A percentile compares a stretch with the other conserved stretches of the same genome.
phyloP scores from a whole-genome alignment of 2,797 vertebrate species.

The Sebastes diploproa region DNA sequence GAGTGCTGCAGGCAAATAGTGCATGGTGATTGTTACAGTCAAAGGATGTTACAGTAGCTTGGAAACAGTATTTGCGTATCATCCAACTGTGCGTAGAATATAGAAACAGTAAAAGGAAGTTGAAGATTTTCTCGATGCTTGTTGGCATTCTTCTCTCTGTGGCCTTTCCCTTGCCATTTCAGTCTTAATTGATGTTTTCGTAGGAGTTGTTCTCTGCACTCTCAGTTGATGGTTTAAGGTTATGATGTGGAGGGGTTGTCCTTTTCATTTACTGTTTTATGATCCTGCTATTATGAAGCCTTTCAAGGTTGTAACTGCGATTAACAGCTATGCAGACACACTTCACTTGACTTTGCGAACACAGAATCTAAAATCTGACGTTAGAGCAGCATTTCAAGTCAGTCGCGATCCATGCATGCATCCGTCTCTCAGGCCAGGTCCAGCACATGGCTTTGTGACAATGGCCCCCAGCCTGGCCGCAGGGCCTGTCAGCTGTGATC shows the following conservation, averaged over 20 bases:
- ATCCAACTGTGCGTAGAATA: constrained; percentile 3
- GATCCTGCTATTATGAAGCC: not conserved
- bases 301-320: constrained; percentile 2
- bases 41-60: constrained; percentile 32
- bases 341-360: constrained; percentile 17
- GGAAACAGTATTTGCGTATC: constrained; percentile 17
- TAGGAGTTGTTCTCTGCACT: not conserved
- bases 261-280: constrained; percentile 30
- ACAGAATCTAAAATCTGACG: constrained; percentile 7
- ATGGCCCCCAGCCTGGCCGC: constrained; percentile 33
- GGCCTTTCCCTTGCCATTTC: not conserved
- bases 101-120: constrained; percentile 6
- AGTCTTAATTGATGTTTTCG: constrained; percentile 4
- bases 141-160: not conserved
- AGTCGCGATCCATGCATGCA: not conserved
- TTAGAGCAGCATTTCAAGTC: constrained; percentile 6
- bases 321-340: constrained; percentile 17
- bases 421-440: not conserved
- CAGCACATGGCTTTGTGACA: constrained; percentile 39
- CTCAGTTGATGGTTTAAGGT: not conserved
- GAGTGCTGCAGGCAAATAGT: constrained; percentile 23
- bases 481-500: constrained; percentile 46
- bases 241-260: not conserved
- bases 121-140: not conserved
- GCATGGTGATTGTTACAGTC: constrained; percentile 20